These are phyloP conservation scores for Spea multiplicata DNA, from an alignment of 2,113 vertebrate species.

Conservation along the genomic window DNA sequence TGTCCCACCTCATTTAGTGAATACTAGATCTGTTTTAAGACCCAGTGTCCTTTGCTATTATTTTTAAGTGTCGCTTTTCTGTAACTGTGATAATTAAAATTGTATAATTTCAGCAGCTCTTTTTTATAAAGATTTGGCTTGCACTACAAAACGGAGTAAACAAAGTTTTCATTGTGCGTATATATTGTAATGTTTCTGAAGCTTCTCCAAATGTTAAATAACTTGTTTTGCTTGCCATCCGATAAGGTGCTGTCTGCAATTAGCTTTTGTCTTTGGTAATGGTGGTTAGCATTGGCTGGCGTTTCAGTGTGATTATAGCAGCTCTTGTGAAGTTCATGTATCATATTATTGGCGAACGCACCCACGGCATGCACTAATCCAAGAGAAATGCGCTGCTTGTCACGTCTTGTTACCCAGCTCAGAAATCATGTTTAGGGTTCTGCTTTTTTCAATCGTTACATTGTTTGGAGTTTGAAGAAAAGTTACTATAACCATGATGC, in stretches of 20 bases:
- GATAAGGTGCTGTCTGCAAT: neutral
- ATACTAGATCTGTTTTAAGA: too few relatives aligned
- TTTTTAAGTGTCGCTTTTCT: too few relatives aligned
- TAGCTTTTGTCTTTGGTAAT: neutral
- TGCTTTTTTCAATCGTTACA: slow-evolving; percentile 31
- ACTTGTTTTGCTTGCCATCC: neutral
- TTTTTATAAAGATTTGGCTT: neutral
- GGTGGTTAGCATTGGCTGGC: slow-evolving; percentile 1
- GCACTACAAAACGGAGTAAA: neutral
- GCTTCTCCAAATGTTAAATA: neutral
- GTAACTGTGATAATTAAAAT: neutral
- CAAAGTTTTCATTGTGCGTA: neutral
- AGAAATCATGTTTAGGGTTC: slow-evolving; percentile 22
- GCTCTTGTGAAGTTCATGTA: slow-evolving; percentile 13
- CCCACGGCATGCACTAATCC: slow-evolving; percentile 31
- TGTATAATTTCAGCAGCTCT: neutral
- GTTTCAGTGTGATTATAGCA: slow-evolving; percentile 26
- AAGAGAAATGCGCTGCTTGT: slow-evolving; percentile 33
- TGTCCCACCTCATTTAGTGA: too few relatives aligned
- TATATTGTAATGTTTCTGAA: neutral
- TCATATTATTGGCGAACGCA: slow-evolving; percentile 19
- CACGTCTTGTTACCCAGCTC: slow-evolving; percentile 42
- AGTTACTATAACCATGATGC: slow-evolving; percentile 33
- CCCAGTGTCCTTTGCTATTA: too few relatives aligned
- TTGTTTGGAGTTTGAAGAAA: slow-evolving; percentile 21